Evolutionary conservation across 1,140 invertebrate genomes (phyloP).

Genomic region (Apolygus lucorum): DNA sequence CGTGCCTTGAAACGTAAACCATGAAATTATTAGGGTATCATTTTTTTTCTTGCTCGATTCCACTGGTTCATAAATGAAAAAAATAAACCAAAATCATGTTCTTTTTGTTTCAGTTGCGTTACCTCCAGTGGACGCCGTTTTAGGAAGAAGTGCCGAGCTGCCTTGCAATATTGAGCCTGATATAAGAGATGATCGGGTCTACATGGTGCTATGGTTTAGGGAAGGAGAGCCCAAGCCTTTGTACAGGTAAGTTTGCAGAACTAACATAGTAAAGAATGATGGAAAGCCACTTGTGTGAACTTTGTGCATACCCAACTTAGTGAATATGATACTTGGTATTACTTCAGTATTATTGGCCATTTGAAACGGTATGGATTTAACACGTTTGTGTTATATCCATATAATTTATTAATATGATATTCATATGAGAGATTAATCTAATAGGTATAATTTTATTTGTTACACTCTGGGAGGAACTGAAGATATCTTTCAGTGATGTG

Average conservation of each 20-base stretch:
- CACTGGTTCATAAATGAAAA: background rate
- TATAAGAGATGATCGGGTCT: constrained; percentile 68
- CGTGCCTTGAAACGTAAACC: background rate
- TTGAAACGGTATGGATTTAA: too few relatives aligned
- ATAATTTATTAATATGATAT: too few relatives aligned
- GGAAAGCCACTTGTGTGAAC: too few relatives aligned
- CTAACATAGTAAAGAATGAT: too few relatives aligned
- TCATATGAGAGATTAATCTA: too few relatives aligned
- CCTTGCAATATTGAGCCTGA: constrained; percentile 75
- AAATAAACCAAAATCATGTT: background rate
- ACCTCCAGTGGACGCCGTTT: constrained; percentile 59
- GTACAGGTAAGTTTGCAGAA: constrained; percentile 70
- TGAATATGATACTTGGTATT: too few relatives aligned
- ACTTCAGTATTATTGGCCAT: too few relatives aligned
- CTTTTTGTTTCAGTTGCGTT: constrained; percentile 28
- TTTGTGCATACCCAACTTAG: too few relatives aligned
- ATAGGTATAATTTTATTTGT: too few relatives aligned
- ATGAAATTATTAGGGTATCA: background rate
- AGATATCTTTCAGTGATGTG: too few relatives aligned
- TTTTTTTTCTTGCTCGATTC: background rate
- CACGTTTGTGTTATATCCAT: too few relatives aligned
- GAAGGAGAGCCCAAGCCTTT: constrained; percentile 73
- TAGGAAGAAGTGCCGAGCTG: constrained; percentile 63
- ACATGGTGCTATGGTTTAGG: constrained; percentile 85
- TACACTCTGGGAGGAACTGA: too few relatives aligned